Evolutionary conservation across 2,797 vertebrate genomes (phyloP).

Genomic region (Halcyon smyrnensis): DNA sequence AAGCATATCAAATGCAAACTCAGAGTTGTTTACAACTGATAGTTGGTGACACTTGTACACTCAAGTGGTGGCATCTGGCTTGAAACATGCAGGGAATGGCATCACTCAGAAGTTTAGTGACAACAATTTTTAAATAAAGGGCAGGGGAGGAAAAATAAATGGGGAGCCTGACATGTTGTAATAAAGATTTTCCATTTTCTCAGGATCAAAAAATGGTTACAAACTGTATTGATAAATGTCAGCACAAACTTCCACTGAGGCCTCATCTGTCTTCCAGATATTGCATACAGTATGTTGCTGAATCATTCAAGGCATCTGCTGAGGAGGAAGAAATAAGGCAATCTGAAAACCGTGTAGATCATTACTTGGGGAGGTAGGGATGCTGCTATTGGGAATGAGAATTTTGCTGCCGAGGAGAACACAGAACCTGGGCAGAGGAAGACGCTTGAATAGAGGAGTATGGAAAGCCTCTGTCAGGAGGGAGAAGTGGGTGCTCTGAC

Average conservation of each 20-base stretch:
- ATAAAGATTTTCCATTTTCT: neutral
- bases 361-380: neutral
- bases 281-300: neutral
- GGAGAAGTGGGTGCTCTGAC: neutral
- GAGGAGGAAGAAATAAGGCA: neutral
- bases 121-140: rapidly evolving
- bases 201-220: neutral
- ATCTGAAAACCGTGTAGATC: neutral
- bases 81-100: neutral
- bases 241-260: neutral
- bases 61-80: neutral
- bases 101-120: neutral
- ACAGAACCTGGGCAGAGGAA: neutral
- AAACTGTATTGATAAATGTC: neutral
- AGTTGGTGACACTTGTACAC: neutral
- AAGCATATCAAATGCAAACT: neutral
- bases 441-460: neutral
- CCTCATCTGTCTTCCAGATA: neutral
- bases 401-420: neutral
- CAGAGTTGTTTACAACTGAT: neutral
- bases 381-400: neutral
- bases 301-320: neutral
- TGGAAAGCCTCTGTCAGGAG: neutral
- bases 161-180: neutral
- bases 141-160: neutral